Evolutionary conservation across 2,797 vertebrate species (phyloP).

Genomic region (Anolis apletophallus): DNA sequence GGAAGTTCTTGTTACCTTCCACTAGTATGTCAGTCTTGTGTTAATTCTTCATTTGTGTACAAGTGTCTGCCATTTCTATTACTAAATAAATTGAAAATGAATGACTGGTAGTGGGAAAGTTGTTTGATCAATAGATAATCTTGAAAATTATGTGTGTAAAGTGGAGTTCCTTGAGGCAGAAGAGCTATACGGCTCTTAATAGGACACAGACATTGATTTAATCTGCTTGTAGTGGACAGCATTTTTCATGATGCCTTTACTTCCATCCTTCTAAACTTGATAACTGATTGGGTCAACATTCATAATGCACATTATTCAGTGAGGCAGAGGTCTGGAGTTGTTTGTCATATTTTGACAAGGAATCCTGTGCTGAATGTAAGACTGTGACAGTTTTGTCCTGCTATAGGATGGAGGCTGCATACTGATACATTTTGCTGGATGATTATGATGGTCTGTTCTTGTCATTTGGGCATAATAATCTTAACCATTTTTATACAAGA

Average conservation of each 20-base stretch:
- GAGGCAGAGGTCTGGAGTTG: slow-evolving; percentile 10
- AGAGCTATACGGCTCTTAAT: slow-evolving; percentile 64
- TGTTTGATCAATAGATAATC: slow-evolving; percentile 76
- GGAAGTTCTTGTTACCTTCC: slow-evolving; percentile 43
- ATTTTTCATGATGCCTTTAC: neutral
- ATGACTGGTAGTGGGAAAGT: slow-evolving; percentile 69
- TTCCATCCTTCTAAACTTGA: slow-evolving; percentile 48
- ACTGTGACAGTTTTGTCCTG: slow-evolving; percentile 38
- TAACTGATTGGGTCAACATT: slow-evolving; percentile 41
- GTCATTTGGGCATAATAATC: neutral
- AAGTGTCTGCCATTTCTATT: slow-evolving; percentile 62
- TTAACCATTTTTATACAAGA: neutral
- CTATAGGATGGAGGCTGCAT: neutral
- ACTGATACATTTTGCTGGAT: slow-evolving; percentile 2
- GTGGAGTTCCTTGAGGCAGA: slow-evolving; percentile 63
- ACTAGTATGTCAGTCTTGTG: slow-evolving; percentile 43
- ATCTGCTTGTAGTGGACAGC: slow-evolving; percentile 35
- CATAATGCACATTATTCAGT: slow-evolving; percentile 29
- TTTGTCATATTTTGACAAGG: slow-evolving; percentile 40
- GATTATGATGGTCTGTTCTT: neutral
- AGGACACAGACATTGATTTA: slow-evolving; percentile 69
- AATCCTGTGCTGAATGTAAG: slow-evolving; percentile 49
- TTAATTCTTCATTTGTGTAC: slow-evolving; percentile 59
- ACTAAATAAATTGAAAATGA: slow-evolving; percentile 74
- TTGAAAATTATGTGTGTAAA: slow-evolving; percentile 72